Base-by-base conservation (phyloP, 1,140 invertebrate genomes). In the Diachasma alloeum region DNA sequence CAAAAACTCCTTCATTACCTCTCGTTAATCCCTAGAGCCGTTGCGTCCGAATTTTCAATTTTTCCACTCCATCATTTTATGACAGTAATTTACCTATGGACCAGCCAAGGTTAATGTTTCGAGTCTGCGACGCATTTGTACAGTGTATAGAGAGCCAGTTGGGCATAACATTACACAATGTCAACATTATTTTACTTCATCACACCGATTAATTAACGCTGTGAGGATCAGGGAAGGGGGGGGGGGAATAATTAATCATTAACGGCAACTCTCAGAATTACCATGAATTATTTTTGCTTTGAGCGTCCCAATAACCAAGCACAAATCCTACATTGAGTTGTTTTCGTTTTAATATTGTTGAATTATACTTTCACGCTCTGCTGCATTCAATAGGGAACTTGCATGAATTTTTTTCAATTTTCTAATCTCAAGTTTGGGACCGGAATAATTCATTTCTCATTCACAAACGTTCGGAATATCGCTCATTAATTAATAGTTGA, bases 291-390 rank as follows among this genome's bases (percentile, higher is more conserved):
- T 71, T 15, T n/a, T 53, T 17, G n/a, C 15, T 15, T 63, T 63
- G 59, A 63, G 59, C 59, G 59, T 63, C 8, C 24, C 59, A 26
- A 26, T 24, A 63, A 63, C 24, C 59, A 63, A 63, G 59, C 59
- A 63, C 59, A 63, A 63, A 26, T 68, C 39, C 15, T 39, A 75
- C 26, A 24, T 68, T 68, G n/a, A 37, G 17, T 36, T 68, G 0
- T 37, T 68, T 68, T 68, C 19, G 10, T 26, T 63, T 26, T 11
- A 24, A 31, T 68, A 39, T 68, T 10, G 66, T 68, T 31, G 39
- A 68, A n/a, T n/a, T 73, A 37, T 75, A 75, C 73, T 75, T 75
- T 75, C n/a, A 24, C 19, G 69, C 39, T 24, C 26, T 4, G 19
- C 48, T 22, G 22, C 69, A 68, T 59, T 17, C 39, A 8, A 42